Evolutionary conservation across 2,113 vertebrate species (phyloP).

Genomic region (Trichechus manatus): DNA sequence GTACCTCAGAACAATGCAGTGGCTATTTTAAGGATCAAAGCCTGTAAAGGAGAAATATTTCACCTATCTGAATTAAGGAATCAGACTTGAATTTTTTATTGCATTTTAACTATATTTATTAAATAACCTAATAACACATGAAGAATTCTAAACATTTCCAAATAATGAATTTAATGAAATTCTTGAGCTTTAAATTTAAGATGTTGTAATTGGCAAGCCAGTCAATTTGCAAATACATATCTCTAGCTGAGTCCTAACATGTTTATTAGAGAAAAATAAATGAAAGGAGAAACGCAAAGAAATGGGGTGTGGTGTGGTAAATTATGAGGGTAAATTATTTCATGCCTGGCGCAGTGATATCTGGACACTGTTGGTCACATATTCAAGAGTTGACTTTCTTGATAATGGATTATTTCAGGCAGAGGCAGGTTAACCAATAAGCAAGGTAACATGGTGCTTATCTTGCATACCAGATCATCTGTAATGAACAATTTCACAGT

Average conservation of each 20-base stretch:
- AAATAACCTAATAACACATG: background rate
- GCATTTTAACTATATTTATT: background rate
- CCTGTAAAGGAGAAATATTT: background rate
- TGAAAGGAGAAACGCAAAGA: background rate
- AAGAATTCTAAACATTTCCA: background rate
- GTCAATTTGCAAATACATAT: background rate
- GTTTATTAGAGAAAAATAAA: background rate
- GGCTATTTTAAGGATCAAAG: background rate
- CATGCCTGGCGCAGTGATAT: background rate
- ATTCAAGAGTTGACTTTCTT: background rate
- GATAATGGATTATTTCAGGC: background rate
- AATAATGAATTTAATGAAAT: background rate
- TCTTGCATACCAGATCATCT: no score
- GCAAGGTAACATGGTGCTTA: no score
- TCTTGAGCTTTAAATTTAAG: constrained; percentile 17
- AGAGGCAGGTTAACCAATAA: no score
- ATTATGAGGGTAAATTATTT: background rate
- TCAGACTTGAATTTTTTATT: background rate
- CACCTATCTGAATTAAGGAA: background rate
- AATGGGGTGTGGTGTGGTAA: background rate
- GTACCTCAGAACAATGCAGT: background rate
- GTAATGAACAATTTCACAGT: no score
- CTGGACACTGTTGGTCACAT: background rate
- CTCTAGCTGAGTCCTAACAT: background rate
- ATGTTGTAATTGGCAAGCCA: background rate